These are phyloP conservation scores for Meles meles DNA, from an alignment of 2,113 vertebrate genomes.

Conservation along the genomic window DNA sequence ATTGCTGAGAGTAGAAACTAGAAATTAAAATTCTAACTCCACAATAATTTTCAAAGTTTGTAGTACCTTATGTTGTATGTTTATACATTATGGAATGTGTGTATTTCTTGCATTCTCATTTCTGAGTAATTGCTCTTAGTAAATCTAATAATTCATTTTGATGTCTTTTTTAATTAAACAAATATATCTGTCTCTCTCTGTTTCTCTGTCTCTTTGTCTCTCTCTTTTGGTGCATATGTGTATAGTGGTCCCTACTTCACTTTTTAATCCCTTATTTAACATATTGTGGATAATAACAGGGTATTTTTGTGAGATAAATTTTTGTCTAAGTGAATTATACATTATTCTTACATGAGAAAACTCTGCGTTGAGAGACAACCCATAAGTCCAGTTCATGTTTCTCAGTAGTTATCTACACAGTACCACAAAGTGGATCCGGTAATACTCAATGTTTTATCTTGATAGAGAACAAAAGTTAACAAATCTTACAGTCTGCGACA, in stretches of 20 bases:
- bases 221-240: not conserved
- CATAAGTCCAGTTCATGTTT: not conserved
- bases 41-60: not conserved
- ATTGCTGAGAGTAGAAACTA: not conserved
- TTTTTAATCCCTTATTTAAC: not conserved
- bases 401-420: not conserved
- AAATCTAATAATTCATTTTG: not conserved
- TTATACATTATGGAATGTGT: not conserved
- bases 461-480: not conserved
- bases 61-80: not conserved
- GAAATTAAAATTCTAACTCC: not conserved
- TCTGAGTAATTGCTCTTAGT: not conserved
- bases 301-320: not conserved
- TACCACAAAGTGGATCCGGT: not conserved
- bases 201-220: not conserved
- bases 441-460: not conserved
- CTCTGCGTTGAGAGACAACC: not conserved
- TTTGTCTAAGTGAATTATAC: not conserved
- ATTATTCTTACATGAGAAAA: not conserved
- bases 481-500: not conserved
- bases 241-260: not conserved
- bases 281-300: not conserved
- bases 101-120: not conserved
- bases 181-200: too few relatives aligned
- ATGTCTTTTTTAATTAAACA: not conserved